phyloP scores from a whole-genome alignment of 1,140 invertebrate species.

The Drosophila pallidifrons region DNA sequence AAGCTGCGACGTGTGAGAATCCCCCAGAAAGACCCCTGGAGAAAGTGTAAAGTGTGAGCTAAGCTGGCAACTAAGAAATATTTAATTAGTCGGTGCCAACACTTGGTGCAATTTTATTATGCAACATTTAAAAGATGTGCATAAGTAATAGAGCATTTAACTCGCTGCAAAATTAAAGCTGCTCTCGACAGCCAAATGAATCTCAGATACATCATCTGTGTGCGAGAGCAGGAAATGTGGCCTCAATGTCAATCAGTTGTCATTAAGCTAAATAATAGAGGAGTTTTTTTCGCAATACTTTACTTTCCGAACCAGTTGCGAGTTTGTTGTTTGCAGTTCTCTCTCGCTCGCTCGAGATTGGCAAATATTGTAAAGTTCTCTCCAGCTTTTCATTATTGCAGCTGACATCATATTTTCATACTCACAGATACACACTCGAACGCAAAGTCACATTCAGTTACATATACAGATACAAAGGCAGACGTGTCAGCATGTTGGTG shows the following conservation, averaged over 20 bases:
- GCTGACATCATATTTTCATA: slow-evolving; percentile 42
- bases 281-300: slow-evolving; percentile 54
- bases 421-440: slow-evolving; percentile 2
- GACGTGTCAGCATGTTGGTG: slow-evolving; percentile 45
- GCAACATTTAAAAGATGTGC: not conserved
- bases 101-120: not conserved
- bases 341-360: slow-evolving; percentile 5
- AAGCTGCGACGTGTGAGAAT: slow-evolving; percentile 19
- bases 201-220: not conserved
- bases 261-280: slow-evolving; percentile 61
- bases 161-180: not conserved
- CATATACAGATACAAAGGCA: not conserved
- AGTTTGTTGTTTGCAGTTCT: not conserved
- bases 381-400: slow-evolving; percentile 44
- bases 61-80: not conserved
- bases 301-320: slow-evolving; percentile 29
- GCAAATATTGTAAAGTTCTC: slow-evolving; percentile 27
- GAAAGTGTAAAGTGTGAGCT: not conserved
- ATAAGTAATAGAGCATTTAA: not conserved
- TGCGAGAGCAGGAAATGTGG: slow-evolving; percentile 53
- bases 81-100: not conserved
- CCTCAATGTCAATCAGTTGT: slow-evolving; percentile 73
- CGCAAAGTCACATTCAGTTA: not conserved
- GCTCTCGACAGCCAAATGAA: not conserved
- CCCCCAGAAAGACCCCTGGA: not conserved